phyloP scores from a whole-genome alignment of 2,113 vertebrate genomes.

The Corythornis vintsioides region DNA sequence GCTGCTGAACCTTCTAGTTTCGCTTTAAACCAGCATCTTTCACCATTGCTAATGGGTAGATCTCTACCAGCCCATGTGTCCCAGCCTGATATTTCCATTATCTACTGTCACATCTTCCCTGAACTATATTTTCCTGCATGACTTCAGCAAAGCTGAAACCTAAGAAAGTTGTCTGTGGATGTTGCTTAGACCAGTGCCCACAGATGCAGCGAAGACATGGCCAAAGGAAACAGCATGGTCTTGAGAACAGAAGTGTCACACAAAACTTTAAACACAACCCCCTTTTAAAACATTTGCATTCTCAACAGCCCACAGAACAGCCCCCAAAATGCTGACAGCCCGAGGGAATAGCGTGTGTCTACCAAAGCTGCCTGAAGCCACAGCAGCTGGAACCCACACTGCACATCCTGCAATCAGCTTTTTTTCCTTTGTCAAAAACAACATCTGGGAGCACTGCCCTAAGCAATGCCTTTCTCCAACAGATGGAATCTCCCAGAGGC shows the following conservation, averaged over 20 bases:
- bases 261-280: not conserved
- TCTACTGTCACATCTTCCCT: not conserved
- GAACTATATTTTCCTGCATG: not conserved
- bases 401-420: not conserved
- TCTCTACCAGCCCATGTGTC: not conserved
- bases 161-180: fast-evolving
- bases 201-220: not conserved
- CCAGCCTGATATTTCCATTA: not conserved
- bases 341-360: not conserved
- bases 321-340: not conserved
- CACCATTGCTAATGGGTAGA: not conserved
- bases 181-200: not conserved
- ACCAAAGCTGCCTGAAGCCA: constrained; percentile 7
- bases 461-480: not conserved
- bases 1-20: not conserved
- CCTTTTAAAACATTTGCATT: not conserved
- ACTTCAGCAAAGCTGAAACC: not conserved
- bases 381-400: constrained; percentile 29
- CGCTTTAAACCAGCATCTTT: not conserved
- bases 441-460: not conserved
- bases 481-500: not conserved
- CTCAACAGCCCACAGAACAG: not conserved
- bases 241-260: not conserved
- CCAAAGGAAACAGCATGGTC: not conserved
- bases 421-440: not conserved